Base-by-base conservation (phyloP, 2,113 vertebrate species). In the Pseudopipra pipra region DNA sequence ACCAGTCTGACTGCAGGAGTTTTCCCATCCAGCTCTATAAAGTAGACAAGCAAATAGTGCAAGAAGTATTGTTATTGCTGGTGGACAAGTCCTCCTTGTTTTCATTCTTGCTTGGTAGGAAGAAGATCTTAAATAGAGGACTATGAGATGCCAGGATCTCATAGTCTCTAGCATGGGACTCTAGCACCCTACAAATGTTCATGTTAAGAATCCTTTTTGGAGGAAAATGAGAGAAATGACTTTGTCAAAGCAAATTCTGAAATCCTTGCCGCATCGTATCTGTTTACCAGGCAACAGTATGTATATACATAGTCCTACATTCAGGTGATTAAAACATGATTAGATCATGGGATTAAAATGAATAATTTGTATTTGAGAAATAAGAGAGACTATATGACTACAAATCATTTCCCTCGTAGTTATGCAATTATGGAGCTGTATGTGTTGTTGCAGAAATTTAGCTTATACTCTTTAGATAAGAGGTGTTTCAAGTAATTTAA, bases 141-240 rank as follows among this genome's bases (percentile, higher is more conserved):
- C 46, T 33, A 9, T 33, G 43, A 59, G 13, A 11, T 35, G 37
- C 4, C 24, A 79, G 52, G 5, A 30, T 80, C 14, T 62, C 51
- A 30, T 12, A 33, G 25, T 30, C 63, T 61, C 23, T 74, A 28
- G 22, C 14, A 8, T 15, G 5, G 4, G 22, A 58, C 15, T 46
- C 31, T 75, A 63, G 14, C 16, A 68, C 12, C 18, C 47, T 76
- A 33, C 23, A 44, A 21, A 44, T 47, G 8, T 71, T 78, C 6
- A 4, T 46, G 15, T 59, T n/a, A 14, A 44, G 52, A 47, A 8
- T 1, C 1, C 17, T 72, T 46, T 14, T 7, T 1, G 5, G 12
- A 15, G 21, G 5, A 11, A 62, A 79, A 52, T 22, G 7, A 61
- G 12, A 70, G 12, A 52, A 86, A 56, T 73, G 56, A 62, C 5